phyloP scores from a whole-genome alignment of 1,140 invertebrate genomes.

The Hormaphis cornu region DNA sequence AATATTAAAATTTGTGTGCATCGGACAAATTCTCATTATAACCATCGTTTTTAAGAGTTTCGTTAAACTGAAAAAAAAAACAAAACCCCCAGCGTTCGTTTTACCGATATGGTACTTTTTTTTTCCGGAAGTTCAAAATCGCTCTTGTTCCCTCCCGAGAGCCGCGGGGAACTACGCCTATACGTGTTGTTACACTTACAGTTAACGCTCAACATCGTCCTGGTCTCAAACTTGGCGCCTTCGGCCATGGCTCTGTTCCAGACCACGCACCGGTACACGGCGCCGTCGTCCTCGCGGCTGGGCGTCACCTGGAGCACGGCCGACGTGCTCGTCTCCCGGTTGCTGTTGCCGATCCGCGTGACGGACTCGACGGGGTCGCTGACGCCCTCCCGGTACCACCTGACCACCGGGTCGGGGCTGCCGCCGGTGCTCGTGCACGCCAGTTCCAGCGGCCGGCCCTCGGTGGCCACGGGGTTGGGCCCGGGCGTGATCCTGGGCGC shows the following conservation, averaged over 20 bases:
- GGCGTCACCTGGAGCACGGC: constrained; percentile 65
- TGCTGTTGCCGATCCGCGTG: constrained; percentile 49
- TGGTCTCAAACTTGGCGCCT: constrained; percentile 64
- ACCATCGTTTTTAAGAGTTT: too few species aligned
- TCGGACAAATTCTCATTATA: too few species aligned
- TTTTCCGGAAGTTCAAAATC: too few species aligned
- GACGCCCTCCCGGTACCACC: constrained; percentile 55
- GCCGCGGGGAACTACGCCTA: too few species aligned
- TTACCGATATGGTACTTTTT: too few species aligned
- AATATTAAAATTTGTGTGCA: too few species aligned
- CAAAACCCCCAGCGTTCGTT: too few species aligned
- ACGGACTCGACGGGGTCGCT: constrained; percentile 55
- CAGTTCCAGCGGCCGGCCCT: constrained; percentile 64
- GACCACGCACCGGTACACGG: constrained; percentile 70
- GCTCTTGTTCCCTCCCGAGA: too few species aligned
- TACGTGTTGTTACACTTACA: too few species aligned
- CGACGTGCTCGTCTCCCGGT: constrained; percentile 57
- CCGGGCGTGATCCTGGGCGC: constrained; percentile 65
- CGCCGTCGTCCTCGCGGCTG: constrained; percentile 69
- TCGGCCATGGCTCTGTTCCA: constrained; percentile 77
- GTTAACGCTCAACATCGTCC: constrained; percentile 72
- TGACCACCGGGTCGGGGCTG: constrained; percentile 76
- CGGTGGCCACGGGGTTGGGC: constrained; percentile 59
- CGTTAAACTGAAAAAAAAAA: too few species aligned
- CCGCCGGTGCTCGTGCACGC: constrained; percentile 76